Conservation (phyloP, 2,113 vertebrate genomes). For the Emydura subglobosa region DNA sequence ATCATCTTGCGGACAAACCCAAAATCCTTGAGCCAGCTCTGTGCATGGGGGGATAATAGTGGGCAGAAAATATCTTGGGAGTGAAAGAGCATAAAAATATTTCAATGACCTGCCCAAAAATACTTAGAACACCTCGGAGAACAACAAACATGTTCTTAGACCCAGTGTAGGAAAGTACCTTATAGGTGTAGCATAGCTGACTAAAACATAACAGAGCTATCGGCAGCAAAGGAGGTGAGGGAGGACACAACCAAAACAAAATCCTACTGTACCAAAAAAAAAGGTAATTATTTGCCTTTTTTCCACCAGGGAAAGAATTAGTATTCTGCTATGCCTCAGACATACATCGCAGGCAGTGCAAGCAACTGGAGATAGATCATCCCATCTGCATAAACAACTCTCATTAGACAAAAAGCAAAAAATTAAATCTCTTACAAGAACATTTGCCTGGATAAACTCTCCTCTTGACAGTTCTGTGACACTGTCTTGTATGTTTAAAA, state of each 20-base stretch:
- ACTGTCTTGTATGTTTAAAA: conserved; percentile 3
- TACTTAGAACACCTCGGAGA: rapidly evolving
- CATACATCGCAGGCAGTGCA: background rate
- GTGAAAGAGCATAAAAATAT: background rate
- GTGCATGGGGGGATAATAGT: background rate
- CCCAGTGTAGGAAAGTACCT: rapidly evolving
- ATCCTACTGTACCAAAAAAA: background rate
- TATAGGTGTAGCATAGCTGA: background rate
- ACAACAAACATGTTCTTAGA: rapidly evolving
- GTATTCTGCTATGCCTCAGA: background rate
- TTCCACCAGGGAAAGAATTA: background rate
- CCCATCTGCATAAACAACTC: background rate
- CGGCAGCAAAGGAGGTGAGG: background rate
- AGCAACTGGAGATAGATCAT: conserved; percentile 3
- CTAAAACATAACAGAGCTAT: too few species aligned
- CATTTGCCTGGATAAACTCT: background rate
- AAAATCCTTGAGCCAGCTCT: background rate
- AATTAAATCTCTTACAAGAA: background rate
- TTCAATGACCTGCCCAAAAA: background rate
- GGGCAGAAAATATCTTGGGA: background rate
- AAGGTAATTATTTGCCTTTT: background rate
- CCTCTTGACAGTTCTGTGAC: background rate
- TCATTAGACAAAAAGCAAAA: background rate
- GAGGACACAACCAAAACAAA: background rate
- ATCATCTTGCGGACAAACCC: background rate